Percentiles rank a stretch among this genome's conserved stretches.
Conservation (phyloP, 37 sponge, comb jelly and placozoan genomes). For the Eunapius fragilis region DNA sequence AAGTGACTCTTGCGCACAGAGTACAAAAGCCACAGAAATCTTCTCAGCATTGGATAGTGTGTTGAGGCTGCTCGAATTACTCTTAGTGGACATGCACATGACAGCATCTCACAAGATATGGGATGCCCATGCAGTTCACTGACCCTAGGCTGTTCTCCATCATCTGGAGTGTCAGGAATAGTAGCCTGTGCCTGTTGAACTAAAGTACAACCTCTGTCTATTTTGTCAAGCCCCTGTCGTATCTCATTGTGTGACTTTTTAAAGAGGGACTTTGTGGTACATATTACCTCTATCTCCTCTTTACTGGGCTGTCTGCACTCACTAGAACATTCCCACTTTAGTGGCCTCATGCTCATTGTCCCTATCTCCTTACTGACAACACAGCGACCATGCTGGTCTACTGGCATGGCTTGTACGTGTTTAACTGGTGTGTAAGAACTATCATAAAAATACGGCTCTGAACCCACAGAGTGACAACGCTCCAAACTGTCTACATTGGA, state of each 20-base stretch:
- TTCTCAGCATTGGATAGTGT: constrained; percentile 8
- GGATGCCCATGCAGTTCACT: constrained; percentile 21
- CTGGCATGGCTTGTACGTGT: constrained; percentile 1
- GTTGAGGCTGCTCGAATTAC: constrained; percentile 12
- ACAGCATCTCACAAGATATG: not conserved
- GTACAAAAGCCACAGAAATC: constrained; percentile 4
- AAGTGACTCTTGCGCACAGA: not conserved
- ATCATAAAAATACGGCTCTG: constrained; percentile 33
- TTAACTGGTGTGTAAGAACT: not conserved
- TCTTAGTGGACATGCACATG: constrained; percentile 1
- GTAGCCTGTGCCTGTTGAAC: not conserved
- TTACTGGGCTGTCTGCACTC: constrained; percentile 6
- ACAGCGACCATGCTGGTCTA: constrained; percentile 29
- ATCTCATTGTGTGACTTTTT: not conserved
- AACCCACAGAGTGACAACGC: not conserved
- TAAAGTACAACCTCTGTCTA: not conserved
- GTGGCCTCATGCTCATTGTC: not conserved
- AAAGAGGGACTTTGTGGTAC: not conserved
- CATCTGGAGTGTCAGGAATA: not conserved
- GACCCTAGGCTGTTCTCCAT: not conserved
- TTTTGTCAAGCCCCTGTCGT: not conserved
- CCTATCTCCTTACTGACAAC: constrained; percentile 15
- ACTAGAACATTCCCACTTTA: constrained; percentile 21
- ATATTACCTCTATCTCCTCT: not conserved
- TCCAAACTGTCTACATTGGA: not conserved